phyloP scores from a whole-genome alignment of 2,888 invertebrate genomes.

The Smittia aterrima region DNA sequence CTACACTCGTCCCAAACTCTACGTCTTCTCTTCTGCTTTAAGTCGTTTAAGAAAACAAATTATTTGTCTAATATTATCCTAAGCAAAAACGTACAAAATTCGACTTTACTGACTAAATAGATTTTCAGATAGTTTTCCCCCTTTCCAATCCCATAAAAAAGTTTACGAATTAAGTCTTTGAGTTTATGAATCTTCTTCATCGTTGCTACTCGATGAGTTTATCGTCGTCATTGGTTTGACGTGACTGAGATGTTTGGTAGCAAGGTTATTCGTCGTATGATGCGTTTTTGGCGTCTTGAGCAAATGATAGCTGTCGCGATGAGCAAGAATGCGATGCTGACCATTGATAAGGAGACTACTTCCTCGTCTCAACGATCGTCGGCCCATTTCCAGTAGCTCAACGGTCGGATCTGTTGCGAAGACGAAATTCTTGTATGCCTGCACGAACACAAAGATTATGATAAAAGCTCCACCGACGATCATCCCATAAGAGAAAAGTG shows the following conservation, averaged over 20 bases:
- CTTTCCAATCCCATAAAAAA: neutral
- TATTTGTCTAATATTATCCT: conserved; percentile 21
- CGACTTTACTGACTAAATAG: conserved; percentile 9
- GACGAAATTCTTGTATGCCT: conserved; percentile 72
- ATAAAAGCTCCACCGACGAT: conserved; percentile 67
- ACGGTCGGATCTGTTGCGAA: conserved; percentile 65
- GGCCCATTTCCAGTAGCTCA: conserved; percentile 75
- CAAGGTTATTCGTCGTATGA: neutral
- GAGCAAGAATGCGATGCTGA: conserved; percentile 50
- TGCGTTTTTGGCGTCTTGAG: conserved; percentile 45
- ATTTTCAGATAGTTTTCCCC: neutral
- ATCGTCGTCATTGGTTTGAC: conserved; percentile 30
- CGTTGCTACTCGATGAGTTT: conserved; percentile 38
- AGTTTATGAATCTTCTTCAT: conserved; percentile 35
- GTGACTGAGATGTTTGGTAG: conserved; percentile 8
- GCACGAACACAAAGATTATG: conserved; percentile 66
- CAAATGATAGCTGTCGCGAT: conserved; percentile 51
- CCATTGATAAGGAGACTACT: conserved; percentile 53
- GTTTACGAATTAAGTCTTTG: conserved; percentile 31
- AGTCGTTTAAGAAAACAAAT: neutral
- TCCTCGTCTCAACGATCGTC: conserved; percentile 67
- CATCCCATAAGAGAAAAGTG: conserved; percentile 68
- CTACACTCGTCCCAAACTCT: neutral
- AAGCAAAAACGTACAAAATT: conserved; percentile 20
- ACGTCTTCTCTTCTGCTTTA: neutral